phyloP scores from a whole-genome alignment of 2,888 invertebrate genomes.

The Eupeodes luniger region DNA sequence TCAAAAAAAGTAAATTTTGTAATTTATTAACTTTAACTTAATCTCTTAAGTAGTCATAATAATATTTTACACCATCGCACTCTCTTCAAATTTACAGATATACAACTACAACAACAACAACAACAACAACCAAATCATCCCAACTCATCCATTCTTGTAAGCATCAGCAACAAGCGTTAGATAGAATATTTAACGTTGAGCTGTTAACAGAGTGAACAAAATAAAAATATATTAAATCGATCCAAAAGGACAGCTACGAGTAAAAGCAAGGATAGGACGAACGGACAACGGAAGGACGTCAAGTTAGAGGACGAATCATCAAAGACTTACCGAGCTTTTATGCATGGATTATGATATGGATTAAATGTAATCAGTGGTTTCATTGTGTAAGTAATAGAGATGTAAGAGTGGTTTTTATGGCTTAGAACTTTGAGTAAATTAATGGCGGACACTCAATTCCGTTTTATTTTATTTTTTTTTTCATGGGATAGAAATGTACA shows the following conservation, averaged over 20 bases:
- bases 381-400: slow-evolving; percentile 62
- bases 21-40: slow-evolving; percentile 27
- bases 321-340: slow-evolving; percentile 36
- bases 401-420: slow-evolving; percentile 1
- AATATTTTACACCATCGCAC: slow-evolving; percentile 15
- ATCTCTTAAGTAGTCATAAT: slow-evolving; percentile 20
- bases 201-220: neutral
- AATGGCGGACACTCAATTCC: slow-evolving; percentile 10
- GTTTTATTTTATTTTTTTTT: neutral
- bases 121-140: neutral
- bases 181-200: neutral
- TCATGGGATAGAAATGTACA: too few species aligned
- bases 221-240: slow-evolving; percentile 11
- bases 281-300: neutral
- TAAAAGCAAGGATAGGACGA: neutral
- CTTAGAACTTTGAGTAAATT: neutral
- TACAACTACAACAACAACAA: too few species aligned
- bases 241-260: slow-evolving; percentile 11
- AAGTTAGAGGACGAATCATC: slow-evolving; percentile 30
- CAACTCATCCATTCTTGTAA: neutral
- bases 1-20: slow-evolving; percentile 11
- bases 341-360: slow-evolving; percentile 67
- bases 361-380: slow-evolving; percentile 64
- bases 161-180: slow-evolving; percentile 26
- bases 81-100: neutral